These are phyloP conservation scores for Prochilodus magdalenae DNA, from an alignment of 2,113 vertebrate genomes.

Conservation along the genomic window DNA sequence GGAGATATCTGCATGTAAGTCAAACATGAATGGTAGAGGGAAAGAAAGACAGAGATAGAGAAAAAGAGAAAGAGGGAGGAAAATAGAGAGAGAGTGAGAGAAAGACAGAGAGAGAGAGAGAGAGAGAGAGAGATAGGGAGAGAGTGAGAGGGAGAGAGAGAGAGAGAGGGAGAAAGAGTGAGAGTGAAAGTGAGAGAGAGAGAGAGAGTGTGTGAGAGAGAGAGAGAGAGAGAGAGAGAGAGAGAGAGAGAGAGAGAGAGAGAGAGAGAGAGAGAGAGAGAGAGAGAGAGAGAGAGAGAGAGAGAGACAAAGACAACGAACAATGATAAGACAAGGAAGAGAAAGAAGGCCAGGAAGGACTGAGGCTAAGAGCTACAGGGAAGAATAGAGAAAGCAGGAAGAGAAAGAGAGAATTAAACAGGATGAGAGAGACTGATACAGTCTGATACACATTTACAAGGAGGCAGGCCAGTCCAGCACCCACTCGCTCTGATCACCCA, in stretches of 20 bases:
- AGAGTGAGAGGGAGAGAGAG: slow-evolving; percentile 38
- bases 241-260: slow-evolving; percentile 18
- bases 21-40: no score
- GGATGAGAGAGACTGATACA: neutral
- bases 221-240: slow-evolving; percentile 15
- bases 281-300: slow-evolving; percentile 32
- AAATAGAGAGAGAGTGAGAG: neutral
- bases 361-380: slow-evolving; percentile 19
- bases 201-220: neutral
- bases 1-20: no score
- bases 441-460: no score
- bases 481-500: no score
- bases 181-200: no score
- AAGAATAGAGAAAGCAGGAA: neutral
- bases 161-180: no score
- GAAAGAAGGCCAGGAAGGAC: neutral
- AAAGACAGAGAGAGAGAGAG: neutral
- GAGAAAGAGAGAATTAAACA: neutral
- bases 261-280: slow-evolving; percentile 18
- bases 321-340: slow-evolving; percentile 21
- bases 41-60: neutral
- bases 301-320: neutral
- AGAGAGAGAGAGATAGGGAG: slow-evolving; percentile 22
- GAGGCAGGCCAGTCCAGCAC: neutral
- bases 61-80: neutral